A percentile compares a stretch with the other conserved stretches of the same genome.
Evolutionary conservation across 2,797 vertebrate genomes (phyloP).

Genomic region (Trachops cirrhosus): DNA sequence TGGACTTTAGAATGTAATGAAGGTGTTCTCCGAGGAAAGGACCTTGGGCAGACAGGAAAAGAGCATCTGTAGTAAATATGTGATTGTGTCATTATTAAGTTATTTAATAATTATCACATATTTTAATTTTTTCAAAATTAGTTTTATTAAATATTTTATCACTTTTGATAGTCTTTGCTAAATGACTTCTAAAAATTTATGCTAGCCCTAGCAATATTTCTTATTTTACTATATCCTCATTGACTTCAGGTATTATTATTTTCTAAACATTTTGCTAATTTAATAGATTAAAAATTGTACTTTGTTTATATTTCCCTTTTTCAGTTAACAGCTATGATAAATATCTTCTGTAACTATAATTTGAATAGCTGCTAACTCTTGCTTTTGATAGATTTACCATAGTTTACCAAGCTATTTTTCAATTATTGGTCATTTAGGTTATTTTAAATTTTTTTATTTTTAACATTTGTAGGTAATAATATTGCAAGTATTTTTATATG

Average conservation of each 20-base stretch:
- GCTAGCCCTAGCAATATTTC: slow-evolving; percentile 1
- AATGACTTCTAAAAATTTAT: slow-evolving; percentile 21
- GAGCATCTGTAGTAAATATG: not conserved
- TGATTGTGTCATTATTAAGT: not conserved
- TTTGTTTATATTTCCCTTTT: slow-evolving; percentile 39
- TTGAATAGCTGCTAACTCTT: slow-evolving; percentile 3
- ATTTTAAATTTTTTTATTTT: not conserved
- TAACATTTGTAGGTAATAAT: not conserved
- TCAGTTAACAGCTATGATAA: not conserved
- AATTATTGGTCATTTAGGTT: not conserved
- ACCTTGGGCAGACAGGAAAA: not conserved
- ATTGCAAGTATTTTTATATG: not conserved
- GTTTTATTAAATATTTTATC: slow-evolving; percentile 13
- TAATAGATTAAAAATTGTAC: slow-evolving; percentile 24
- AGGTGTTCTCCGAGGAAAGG: not conserved
- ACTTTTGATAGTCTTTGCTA: slow-evolving; percentile 1
- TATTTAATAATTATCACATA: not conserved
- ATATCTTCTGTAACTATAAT: not conserved
- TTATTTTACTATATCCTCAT: slow-evolving; percentile 19
- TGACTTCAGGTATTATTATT: not conserved
- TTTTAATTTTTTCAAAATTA: not conserved
- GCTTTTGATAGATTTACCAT: not conserved
- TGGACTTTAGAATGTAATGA: not conserved
- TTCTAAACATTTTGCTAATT: slow-evolving; percentile 41
- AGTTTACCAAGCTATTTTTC: slow-evolving; percentile 8